A percentile compares a stretch with the other conserved stretches of the same genome.
These are phyloP conservation scores for Nowickia ferox DNA, from an alignment of 2,888 invertebrate genomes.

Conservation along the genomic window DNA sequence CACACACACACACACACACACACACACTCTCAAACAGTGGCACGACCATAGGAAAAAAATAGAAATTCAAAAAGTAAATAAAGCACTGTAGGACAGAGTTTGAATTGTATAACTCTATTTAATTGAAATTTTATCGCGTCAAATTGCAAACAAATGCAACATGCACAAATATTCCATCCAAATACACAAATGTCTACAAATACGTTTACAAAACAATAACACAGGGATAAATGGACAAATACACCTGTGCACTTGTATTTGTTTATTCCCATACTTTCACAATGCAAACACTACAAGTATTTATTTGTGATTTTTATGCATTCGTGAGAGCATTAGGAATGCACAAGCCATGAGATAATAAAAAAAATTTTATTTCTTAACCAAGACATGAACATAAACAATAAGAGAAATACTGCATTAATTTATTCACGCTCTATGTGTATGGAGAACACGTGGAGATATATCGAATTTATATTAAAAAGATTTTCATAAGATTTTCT, in stretches of 20 bases:
- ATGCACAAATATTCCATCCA: slow-evolving; percentile 16
- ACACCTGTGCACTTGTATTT: slow-evolving; percentile 44
- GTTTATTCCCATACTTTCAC: slow-evolving; percentile 10
- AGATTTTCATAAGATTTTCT: too few relatives aligned
- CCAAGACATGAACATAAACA: too few relatives aligned
- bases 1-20: not conserved
- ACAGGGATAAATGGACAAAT: slow-evolving; percentile 25
- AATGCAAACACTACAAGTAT: not conserved
- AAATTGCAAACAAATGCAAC: slow-evolving; percentile 51
- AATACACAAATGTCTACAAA: not conserved
- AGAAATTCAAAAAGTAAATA: slow-evolving; percentile 17
- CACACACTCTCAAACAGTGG: not conserved
- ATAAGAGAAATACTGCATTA: too few relatives aligned
- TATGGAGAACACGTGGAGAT: too few relatives aligned
- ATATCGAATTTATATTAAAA: too few relatives aligned
- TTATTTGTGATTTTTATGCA: not conserved
- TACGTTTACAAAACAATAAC: slow-evolving; percentile 28
- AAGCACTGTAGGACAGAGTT: slow-evolving; percentile 1
- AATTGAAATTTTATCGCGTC: slow-evolving; percentile 71
- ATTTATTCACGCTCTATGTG: too few relatives aligned
- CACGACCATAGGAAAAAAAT: not conserved
- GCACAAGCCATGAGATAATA: not conserved
- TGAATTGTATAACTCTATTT: slow-evolving; percentile 62
- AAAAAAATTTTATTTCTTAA: too few relatives aligned
- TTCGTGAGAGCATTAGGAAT: not conserved